Evolutionary conservation across 2,888 invertebrate species (phyloP).

Genomic region (Clitarchus hookeri): DNA sequence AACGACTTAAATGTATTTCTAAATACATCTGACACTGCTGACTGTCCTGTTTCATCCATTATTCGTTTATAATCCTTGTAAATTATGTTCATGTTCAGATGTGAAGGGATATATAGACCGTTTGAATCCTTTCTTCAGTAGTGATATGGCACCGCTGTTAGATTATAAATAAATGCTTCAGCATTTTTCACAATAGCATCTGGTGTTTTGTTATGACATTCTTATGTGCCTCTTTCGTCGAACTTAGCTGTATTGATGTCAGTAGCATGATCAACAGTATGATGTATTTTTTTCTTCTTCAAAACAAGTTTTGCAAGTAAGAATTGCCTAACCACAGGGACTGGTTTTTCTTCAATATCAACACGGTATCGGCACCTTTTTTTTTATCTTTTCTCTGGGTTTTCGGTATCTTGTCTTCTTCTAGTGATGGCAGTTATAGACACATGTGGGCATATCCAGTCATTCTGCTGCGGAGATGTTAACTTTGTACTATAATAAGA

Average conservation of each 20-base stretch:
- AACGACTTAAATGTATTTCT: constrained; percentile 1
- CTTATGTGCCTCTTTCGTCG: constrained; percentile 11
- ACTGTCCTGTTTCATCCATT: constrained; percentile 19
- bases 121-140: background rate
- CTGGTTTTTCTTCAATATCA: background rate
- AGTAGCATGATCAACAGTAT: too few species aligned
- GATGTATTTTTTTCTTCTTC: background rate
- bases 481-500: background rate
- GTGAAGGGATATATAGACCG: background rate
- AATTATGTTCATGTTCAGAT: constrained; percentile 17
- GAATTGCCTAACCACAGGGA: constrained; percentile 4
- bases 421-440: background rate
- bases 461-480: background rate
- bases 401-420: background rate
- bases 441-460: background rate
- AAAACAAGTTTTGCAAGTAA: background rate
- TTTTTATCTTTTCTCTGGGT: background rate
- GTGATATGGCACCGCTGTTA: background rate
- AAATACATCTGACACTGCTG: constrained; percentile 7
- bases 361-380: background rate
- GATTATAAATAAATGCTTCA: background rate
- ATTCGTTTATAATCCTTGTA: constrained; percentile 21
- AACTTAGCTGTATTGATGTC: background rate
- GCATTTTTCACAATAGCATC: background rate
- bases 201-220: constrained; percentile 21